These are phyloP conservation scores for Torymus aiolomorphi DNA, from an alignment of 2,888 invertebrate species.

Conservation along the genomic window DNA sequence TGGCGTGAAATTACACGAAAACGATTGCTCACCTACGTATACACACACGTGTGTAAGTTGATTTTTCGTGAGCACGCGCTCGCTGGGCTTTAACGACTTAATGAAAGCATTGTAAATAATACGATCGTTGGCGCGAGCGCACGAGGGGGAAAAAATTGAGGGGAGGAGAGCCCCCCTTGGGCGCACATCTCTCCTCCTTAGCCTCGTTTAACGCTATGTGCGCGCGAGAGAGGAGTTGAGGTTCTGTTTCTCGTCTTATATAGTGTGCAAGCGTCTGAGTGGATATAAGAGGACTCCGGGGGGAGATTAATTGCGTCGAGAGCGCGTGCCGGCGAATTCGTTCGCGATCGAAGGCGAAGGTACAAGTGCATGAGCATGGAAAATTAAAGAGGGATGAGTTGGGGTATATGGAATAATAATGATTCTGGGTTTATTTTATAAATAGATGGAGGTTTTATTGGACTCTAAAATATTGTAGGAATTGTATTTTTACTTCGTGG, in stretches of 20 bases:
- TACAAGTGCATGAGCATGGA: too few relatives aligned
- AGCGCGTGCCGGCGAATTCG: neutral
- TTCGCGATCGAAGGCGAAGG: neutral
- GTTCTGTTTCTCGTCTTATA: neutral
- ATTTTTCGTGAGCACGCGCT: conserved; percentile 16
- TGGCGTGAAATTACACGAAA: neutral
- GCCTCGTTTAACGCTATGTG: neutral
- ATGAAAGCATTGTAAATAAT: conserved; percentile 52
- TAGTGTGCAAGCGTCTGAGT: neutral
- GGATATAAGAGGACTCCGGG: neutral
- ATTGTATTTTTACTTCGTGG: too few relatives aligned
- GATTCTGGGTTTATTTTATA: too few relatives aligned
- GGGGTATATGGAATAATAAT: too few relatives aligned
- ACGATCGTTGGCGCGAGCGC: conserved; percentile 23
- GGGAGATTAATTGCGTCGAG: neutral
- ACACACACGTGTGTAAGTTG: neutral
- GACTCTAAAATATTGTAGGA: too few relatives aligned
- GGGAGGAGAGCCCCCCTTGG: neutral
- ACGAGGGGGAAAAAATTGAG: conserved; percentile 9
- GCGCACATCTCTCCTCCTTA: neutral
- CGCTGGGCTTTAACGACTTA: conserved; percentile 31
- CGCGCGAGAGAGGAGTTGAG: too few relatives aligned
- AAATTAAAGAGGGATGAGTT: too few relatives aligned
- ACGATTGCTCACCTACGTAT: neutral
- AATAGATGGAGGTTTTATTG: too few relatives aligned